Percentiles rank a stretch among this genome's conserved stretches.
Conservation (phyloP, 2,888 invertebrate species). For the Pelosia muscerda region DNA sequence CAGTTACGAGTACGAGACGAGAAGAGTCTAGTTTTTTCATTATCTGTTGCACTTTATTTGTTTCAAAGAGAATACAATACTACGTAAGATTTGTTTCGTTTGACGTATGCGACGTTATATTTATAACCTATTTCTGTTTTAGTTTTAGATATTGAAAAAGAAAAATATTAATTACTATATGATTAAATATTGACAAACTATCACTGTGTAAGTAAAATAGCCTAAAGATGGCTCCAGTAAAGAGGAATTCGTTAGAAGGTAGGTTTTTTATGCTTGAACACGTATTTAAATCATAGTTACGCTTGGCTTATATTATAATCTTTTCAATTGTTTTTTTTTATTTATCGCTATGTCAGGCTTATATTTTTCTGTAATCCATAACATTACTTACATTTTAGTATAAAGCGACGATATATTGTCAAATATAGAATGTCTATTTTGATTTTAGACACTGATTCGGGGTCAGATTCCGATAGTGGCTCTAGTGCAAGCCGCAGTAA, state of each 20-base stretch:
- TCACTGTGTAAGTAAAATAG: constrained; percentile 3
- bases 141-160: neutral
- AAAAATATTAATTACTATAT: constrained; percentile 5
- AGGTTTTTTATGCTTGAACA: constrained; percentile 24
- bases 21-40: too few species aligned
- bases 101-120: constrained; percentile 25
- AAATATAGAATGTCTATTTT: neutral
- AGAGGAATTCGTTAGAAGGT: constrained; percentile 58
- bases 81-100: too few species aligned
- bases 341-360: neutral
- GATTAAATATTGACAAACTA: neutral
- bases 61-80: too few species aligned
- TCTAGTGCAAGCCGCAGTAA: constrained; percentile 80
- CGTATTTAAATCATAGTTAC: neutral
- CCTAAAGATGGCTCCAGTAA: constrained; percentile 61
- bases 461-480: constrained; percentile 82
- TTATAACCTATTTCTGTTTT: constrained; percentile 35
- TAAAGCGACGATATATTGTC: neutral
- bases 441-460: constrained; percentile 77
- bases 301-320: neutral
- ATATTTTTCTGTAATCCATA: neutral
- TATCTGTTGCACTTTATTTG: neutral
- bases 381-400: neutral
- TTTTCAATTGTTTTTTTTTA: neutral
- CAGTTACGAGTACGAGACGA: too few species aligned